A percentile compares a stretch with the other conserved stretches of the same genome.
These are phyloP conservation scores for Bombylius discolor DNA, from an alignment of 2,888 invertebrate species.

Conservation along the genomic window DNA sequence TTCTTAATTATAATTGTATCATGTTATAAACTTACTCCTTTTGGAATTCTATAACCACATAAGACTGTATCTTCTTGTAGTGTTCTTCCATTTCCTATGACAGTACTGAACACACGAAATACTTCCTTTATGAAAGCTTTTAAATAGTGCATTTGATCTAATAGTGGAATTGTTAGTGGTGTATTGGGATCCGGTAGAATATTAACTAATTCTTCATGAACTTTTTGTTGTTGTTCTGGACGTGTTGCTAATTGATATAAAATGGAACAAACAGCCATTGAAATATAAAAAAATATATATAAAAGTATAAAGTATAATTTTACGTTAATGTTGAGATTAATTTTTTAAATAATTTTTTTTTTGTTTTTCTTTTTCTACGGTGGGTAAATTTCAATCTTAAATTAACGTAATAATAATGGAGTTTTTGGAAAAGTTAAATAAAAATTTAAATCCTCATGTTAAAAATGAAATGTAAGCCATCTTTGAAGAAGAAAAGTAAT, in stretches of 20 bases:
- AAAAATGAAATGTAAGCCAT: no score
- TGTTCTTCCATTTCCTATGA: conserved; percentile 75
- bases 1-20: neutral
- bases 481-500: no score
- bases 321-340: no score
- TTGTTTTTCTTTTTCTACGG: no score
- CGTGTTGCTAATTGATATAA: conserved; percentile 68
- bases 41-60: conserved; percentile 70
- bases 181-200: conserved; percentile 57
- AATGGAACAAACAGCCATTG: conserved; percentile 79
- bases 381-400: no score
- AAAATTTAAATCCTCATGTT: no score
- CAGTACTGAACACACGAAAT: conserved; percentile 73
- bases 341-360: no score
- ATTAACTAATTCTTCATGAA: conserved; percentile 57
- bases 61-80: conserved; percentile 67
- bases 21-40: conserved; percentile 51
- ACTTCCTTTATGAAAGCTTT: conserved; percentile 83
- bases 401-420: no score
- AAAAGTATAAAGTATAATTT: no score
- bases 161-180: conserved; percentile 50
- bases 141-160: conserved; percentile 66
- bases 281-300: conserved; percentile 47
- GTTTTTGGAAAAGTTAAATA: no score
- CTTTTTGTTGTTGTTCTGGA: conserved; percentile 61